These are phyloP conservation scores for Odontocerum albicorne DNA, from an alignment of 2,888 invertebrate species.

Conservation along the genomic window DNA sequence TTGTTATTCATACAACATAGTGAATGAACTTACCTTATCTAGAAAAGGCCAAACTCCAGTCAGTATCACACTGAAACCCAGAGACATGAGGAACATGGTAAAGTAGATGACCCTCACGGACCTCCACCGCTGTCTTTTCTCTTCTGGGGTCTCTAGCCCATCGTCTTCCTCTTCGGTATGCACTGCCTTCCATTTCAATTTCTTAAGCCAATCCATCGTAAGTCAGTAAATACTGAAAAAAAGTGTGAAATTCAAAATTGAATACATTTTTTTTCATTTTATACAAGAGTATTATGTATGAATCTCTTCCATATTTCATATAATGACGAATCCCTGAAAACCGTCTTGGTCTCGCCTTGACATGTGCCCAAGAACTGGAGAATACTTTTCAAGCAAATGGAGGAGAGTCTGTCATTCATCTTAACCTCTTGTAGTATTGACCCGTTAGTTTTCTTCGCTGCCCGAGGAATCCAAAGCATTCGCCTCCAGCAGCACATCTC, in stretches of 20 bases:
- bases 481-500: no score
- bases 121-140: conserved; percentile 72
- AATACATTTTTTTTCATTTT: no score
- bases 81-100: conserved; percentile 87
- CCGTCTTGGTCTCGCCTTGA: neutral
- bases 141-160: conserved; percentile 66
- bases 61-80: conserved; percentile 84
- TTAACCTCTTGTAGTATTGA: no score
- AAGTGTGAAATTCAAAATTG: no score
- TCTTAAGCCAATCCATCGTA: conserved; percentile 28
- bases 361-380: neutral
- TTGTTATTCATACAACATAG: neutral
- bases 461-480: no score
- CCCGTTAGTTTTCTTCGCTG: no score
- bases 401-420: no score
- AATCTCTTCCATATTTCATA: no score
- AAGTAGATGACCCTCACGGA: conserved; percentile 83
- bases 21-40: conserved; percentile 64
- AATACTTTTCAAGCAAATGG: no score
- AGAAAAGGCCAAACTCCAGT: conserved; percentile 90
- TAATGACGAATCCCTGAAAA: no score
- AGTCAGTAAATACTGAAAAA: conserved; percentile 4
- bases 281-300: no score
- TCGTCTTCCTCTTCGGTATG: conserved; percentile 41
- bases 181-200: conserved; percentile 16